Evolutionary conservation across 2,888 invertebrate genomes (phyloP).

Genomic region (Acleris holmiana): DNA sequence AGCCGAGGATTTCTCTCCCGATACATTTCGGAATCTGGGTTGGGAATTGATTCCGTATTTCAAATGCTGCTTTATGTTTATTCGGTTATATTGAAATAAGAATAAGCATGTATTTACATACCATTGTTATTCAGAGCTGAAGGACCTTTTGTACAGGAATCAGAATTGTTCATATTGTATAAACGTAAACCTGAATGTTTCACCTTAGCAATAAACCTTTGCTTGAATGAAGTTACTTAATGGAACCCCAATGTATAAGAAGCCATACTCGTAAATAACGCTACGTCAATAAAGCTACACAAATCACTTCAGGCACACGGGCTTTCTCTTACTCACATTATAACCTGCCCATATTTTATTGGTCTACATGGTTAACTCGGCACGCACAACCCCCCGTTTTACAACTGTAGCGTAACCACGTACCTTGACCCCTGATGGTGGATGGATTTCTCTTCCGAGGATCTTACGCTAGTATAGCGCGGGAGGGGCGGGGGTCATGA

Average conservation of each 20-base stretch:
- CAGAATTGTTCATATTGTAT: not conserved
- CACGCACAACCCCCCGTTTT: constrained; percentile 49
- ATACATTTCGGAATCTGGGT: constrained; percentile 46
- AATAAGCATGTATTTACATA: not conserved
- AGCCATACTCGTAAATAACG: constrained; percentile 15
- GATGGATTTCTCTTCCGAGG: constrained; percentile 15
- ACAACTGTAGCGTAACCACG: constrained; percentile 49
- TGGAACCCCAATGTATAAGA: constrained; percentile 1
- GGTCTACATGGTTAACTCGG: constrained; percentile 48
- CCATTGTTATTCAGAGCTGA: not conserved
- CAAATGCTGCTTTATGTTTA: constrained; percentile 12
- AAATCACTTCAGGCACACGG: constrained; percentile 44
- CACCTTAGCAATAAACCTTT: not conserved
- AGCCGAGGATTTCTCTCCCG: constrained; percentile 59
- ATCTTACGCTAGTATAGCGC: constrained; percentile 9
- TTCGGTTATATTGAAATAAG: constrained; percentile 22
- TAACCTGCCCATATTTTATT: constrained; percentile 52
- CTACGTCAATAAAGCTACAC: constrained; percentile 37
- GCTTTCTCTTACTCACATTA: constrained; percentile 49
- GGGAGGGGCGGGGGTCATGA: constrained; percentile 37
- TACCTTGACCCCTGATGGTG: constrained; percentile 42
- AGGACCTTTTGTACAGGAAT: too few relatives aligned
- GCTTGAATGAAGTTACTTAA: constrained; percentile 9
- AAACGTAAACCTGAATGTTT: not conserved
- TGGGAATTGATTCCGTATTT: constrained; percentile 40